Base-by-base conservation (phyloP, 2,113 vertebrate genomes). In the Brachionichthys hirsutus region DNA sequence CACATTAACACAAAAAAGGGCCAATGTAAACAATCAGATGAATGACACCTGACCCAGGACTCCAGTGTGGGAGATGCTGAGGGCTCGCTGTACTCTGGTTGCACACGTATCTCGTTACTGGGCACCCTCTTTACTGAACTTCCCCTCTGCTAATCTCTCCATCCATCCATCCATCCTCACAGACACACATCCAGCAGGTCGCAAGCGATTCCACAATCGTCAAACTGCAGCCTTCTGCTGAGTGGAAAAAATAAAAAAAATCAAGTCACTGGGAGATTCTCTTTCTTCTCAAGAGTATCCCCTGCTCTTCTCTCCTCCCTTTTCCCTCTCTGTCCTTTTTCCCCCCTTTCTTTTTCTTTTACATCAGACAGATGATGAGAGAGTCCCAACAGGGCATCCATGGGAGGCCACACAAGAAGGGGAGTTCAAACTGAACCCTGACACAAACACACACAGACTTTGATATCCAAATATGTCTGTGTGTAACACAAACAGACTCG, bases 1-100 rank as follows among this genome's bases (percentile, higher is more conserved):
- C 90, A 85, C 81, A 85, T 89, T 88, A 89, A 88, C 82, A 80
- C 79, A 87, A 81, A 89, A 86, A 86, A 80, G 82, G 67, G 73
- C 77, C 75, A 84, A 81, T 14, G 76, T 86, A 88, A 90, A 90
- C 87, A 87, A 86, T 85, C 81, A 74, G 67, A 83, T 45, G 73
- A 73, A 38, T 85, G 85, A 88, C 88, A 83, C 80, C 83, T 87
- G 88, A 89, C 84, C 85, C 40, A 12, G 14, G 54, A 63, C 70
- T 70, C 53, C 54, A 62, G 54, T 15, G 76, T 44, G 70, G 77
- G 77, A 75, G 80, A 80, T 64, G 75, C 40, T 12, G 38, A 62
- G 30, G 62, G 69, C 43, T 81, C 20, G 72, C 66, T 70, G 82
- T 83, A 78, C 75, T 77, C 73, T 73, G 75, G 85, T 88, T 86